Evolutionary conservation across 2,113 vertebrate genomes (phyloP).

Genomic region (Egretta garzetta): DNA sequence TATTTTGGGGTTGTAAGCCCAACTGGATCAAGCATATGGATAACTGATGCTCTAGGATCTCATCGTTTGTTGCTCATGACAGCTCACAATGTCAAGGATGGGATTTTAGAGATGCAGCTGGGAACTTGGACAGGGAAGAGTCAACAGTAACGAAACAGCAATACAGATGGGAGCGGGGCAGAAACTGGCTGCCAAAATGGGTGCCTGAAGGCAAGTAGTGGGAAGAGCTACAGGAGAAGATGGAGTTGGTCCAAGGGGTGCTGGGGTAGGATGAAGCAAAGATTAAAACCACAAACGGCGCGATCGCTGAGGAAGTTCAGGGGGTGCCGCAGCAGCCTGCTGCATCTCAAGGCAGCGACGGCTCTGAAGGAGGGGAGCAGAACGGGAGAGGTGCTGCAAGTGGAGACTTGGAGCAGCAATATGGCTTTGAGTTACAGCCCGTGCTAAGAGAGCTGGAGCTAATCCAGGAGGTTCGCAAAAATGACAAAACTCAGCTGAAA

Average conservation of each 20-base stretch:
- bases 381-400: neutral
- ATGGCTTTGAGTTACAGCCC: neutral
- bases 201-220: neutral
- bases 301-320: neutral
- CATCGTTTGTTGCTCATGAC: neutral
- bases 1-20: neutral
- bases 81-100: neutral
- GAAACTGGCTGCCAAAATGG: neutral
- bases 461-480: neutral
- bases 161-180: neutral
- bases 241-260: neutral
- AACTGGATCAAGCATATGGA: neutral
- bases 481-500: neutral
- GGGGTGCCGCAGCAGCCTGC: neutral
- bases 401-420: neutral
- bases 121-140: neutral
- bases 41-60: neutral
- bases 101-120: neutral
- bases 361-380: neutral
- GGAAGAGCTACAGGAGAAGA: neutral
- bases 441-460: neutral
- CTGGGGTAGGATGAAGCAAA: neutral
- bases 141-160: neutral
- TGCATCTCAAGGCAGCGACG: neutral
- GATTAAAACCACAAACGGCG: neutral